Conservation (phyloP, 2,797 vertebrate species). For the Lepilemur ruficaudatus region DNA sequence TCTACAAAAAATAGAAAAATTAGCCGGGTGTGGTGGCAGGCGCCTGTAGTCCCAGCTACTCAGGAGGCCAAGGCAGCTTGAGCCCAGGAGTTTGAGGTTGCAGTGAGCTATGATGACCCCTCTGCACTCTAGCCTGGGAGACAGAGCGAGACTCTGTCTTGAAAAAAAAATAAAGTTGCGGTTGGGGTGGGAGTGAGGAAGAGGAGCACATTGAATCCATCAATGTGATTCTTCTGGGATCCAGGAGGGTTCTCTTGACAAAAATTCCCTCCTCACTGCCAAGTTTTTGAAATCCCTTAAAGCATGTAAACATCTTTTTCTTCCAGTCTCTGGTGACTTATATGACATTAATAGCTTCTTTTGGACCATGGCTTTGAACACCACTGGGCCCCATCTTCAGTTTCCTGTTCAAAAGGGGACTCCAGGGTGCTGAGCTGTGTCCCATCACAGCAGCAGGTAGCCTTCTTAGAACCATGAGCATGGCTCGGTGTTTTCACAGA, state of each 20-base stretch:
- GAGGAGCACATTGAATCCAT: background rate
- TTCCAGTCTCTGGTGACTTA: background rate
- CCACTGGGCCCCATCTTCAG: background rate
- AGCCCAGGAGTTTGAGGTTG: background rate
- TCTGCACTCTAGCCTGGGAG: background rate
- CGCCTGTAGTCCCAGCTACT: background rate
- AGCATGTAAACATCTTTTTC: background rate
- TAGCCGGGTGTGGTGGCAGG: fast-evolving
- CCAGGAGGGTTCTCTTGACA: background rate
- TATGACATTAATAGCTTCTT: background rate
- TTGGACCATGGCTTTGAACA: background rate
- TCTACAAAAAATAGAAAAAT: background rate
- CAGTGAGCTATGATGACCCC: background rate
- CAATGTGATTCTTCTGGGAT: background rate
- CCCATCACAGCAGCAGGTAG: background rate
- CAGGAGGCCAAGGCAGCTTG: background rate
- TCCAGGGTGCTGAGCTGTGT: background rate
- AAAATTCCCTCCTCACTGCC: background rate
- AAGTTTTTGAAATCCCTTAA: background rate
- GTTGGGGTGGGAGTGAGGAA: background rate
- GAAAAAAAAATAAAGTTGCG: background rate
- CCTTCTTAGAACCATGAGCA: background rate
- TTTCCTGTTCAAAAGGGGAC: background rate
- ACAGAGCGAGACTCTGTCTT: background rate
- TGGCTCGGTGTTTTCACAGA: background rate